phyloP scores from a whole-genome alignment of 2,888 invertebrate genomes.

The Drosophila hamatofila region DNA sequence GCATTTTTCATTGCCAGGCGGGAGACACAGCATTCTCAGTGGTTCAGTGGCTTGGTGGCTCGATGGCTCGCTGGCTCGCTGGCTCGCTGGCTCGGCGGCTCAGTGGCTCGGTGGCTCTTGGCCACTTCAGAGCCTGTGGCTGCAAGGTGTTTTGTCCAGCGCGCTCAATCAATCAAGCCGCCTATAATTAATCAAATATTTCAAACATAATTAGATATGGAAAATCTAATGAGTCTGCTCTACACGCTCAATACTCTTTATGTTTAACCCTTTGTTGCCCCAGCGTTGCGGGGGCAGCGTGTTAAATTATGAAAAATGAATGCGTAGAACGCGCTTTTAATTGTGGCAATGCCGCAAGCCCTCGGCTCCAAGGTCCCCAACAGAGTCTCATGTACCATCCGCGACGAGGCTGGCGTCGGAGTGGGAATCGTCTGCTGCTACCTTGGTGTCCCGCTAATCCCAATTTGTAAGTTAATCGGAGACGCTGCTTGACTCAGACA shows the following conservation, averaged over 20 bases:
- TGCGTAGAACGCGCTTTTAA: slow-evolving; percentile 78
- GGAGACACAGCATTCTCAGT: slow-evolving; percentile 40
- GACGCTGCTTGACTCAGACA: slow-evolving; percentile 69
- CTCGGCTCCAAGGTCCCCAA: slow-evolving; percentile 56
- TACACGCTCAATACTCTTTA: slow-evolving; percentile 53
- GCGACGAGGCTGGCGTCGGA: slow-evolving; percentile 16
- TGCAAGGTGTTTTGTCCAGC: slow-evolving; percentile 60
- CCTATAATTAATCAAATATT: slow-evolving; percentile 78
- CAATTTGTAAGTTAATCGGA: slow-evolving; percentile 83
- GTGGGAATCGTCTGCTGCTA: slow-evolving; percentile 43
- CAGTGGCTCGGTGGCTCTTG: slow-evolving; percentile 18
- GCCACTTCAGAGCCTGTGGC: slow-evolving; percentile 40
- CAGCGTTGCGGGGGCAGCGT: slow-evolving; percentile 75
- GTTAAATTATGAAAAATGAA: slow-evolving; percentile 83
- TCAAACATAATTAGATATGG: slow-evolving; percentile 78
- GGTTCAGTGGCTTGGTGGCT: slow-evolving; percentile 12
- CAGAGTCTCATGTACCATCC: slow-evolving; percentile 61
- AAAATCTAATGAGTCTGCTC: slow-evolving; percentile 77
- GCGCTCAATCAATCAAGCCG: slow-evolving; percentile 76
- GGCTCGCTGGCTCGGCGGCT: slow-evolving; percentile 17
- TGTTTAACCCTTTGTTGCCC: slow-evolving; percentile 66
- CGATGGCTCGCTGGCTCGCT: slow-evolving; percentile 26
- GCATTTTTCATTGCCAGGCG: slow-evolving; percentile 74
- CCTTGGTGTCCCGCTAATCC: slow-evolving; percentile 83
- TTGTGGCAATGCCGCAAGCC: slow-evolving; percentile 73